phyloP scores from a whole-genome alignment of 2,888 invertebrate species.

The Tridacna gigas region DNA sequence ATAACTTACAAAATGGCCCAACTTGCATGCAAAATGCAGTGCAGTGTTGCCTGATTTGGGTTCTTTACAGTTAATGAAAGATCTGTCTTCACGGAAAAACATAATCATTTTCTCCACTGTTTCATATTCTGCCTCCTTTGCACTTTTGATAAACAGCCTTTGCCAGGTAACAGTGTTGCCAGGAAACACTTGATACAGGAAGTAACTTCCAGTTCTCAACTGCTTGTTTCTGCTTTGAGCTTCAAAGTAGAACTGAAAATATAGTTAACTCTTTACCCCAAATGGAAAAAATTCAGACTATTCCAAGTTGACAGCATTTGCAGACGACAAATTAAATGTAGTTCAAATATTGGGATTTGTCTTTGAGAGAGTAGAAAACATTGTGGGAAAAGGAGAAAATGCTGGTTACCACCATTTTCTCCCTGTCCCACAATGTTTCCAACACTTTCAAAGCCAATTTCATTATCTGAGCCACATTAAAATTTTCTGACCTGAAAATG shows the following conservation, averaged over 20 bases:
- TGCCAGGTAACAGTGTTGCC: conserved; percentile 82
- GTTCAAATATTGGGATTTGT: no score
- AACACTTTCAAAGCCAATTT: no score
- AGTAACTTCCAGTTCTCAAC: conserved; percentile 77
- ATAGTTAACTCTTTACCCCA: not conserved
- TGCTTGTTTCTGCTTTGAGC: conserved; percentile 81
- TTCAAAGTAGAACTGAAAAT: conserved; percentile 81
- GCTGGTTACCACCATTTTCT: conserved; percentile 15
- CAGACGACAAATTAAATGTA: no score
- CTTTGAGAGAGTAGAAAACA: no score
- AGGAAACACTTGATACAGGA: conserved; percentile 84
- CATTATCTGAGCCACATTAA: no score
- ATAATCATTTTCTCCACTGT: conserved; percentile 81
- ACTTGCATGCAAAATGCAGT: conserved; percentile 80
- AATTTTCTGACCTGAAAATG: no score
- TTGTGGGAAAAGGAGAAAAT: no score
- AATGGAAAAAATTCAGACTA: no score
- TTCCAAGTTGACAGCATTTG: no score
- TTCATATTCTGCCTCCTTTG: conserved; percentile 81
- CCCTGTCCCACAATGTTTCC: not conserved
- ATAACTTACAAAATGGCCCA: conserved; percentile 82
- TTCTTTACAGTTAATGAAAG: conserved; percentile 83
- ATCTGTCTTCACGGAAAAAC: conserved; percentile 80
- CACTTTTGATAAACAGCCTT: conserved; percentile 78
- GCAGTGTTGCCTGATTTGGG: conserved; percentile 81